Base-by-base conservation (phyloP, 2,113 vertebrate species). In the Struthidea cinerea region DNA sequence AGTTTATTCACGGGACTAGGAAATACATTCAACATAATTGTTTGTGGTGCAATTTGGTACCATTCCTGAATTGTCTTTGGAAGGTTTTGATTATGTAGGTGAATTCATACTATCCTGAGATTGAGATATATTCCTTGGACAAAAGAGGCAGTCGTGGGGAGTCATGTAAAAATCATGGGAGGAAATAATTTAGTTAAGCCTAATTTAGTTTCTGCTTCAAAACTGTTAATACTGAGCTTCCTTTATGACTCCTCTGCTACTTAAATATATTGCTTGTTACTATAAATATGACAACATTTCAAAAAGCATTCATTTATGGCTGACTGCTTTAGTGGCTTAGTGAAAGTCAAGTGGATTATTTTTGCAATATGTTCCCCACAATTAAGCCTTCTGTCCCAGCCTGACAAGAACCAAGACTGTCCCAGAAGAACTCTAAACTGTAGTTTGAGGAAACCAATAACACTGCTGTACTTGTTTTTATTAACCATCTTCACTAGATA, bases 321-420 rank as follows among this genome's bases (percentile, higher is more conserved):
- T 88, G 85, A 53, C 50, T 94, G 83, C 63, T 92, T 92, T 93
- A 93, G 79, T 47, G 59, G 85, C 55, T 90, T 94, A 97, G 59
- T 53, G 63, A 92, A 94, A 93, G 71, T 88, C 85, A 92, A 97
- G 79, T 89, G 79, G 68, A 88, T 95, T 96, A 84, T 80, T 97
- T 95, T 70, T 90, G 33, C 86, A 90, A 65, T 90, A 84, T 90
- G 83, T 84, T 94, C 68, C 33, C 35, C 42, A 26, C 19, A 92
- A 67, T 84, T 92, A 93, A 95, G 42, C 79, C 76, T 92, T 89
- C 76, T 84, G 59, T 90, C 88, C 55, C 63, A 88, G 63, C 22
- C 49, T 95, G 83, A 93, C 71, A 93, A 94, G 64, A 90, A 70
- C 30, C 23, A 79, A 88, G 41, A 27, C 5, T 20, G 27, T 80